Evolutionary conservation across 2,888 invertebrate genomes (phyloP).

Genomic region (Trypoxylon attenuatum): DNA sequence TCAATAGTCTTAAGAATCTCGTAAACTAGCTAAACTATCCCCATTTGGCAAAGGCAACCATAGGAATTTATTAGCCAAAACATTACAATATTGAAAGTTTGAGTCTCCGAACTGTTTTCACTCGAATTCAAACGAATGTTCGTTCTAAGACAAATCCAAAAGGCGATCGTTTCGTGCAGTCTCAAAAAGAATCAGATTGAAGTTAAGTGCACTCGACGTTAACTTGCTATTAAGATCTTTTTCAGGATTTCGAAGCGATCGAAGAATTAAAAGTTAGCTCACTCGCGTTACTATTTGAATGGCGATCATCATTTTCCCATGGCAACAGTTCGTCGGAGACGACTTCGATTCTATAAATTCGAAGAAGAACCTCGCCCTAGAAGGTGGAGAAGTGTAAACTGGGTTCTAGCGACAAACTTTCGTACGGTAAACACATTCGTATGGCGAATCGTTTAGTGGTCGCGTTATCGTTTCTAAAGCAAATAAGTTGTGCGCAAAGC

Average conservation of each 20-base stretch:
- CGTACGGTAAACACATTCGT: conserved; percentile 63
- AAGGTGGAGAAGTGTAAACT: conserved; percentile 50
- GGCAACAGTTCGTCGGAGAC: neutral
- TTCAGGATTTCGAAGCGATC: neutral
- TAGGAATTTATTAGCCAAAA: too few species aligned
- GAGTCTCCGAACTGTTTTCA: too few species aligned
- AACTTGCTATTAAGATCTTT: too few species aligned
- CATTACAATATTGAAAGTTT: too few species aligned
- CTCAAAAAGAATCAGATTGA: too few species aligned
- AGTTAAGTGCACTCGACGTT: too few species aligned
- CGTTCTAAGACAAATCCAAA: too few species aligned
- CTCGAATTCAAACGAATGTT: too few species aligned
- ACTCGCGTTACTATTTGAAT: neutral
- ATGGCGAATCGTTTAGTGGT: conserved; percentile 54
- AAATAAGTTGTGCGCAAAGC: conserved; percentile 50
- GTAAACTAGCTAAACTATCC: too few species aligned
- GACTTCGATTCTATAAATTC: conserved; percentile 35
- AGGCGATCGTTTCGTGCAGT: too few species aligned
- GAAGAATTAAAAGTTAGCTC: neutral
- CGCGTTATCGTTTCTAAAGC: conserved; percentile 50
- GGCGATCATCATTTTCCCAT: neutral
- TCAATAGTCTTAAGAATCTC: too few species aligned
- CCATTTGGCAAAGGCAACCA: too few species aligned
- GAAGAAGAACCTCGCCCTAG: neutral
- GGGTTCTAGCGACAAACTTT: conserved; percentile 50